Conservation (phyloP, 2,888 invertebrate genomes). For the Drosophila neonasuta region DNA sequence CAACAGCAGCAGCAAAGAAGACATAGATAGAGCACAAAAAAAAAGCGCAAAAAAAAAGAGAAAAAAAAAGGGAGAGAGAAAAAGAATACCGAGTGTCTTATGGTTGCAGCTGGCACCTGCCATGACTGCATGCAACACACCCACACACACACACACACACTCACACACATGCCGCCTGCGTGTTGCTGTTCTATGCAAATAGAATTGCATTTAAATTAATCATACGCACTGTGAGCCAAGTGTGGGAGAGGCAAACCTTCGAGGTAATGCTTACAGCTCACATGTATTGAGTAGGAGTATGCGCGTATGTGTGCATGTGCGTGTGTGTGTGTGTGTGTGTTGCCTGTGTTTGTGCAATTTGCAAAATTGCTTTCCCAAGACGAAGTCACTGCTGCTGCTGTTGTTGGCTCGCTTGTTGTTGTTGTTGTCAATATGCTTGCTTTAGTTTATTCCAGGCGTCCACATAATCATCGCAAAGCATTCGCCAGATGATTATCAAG, state of each 20-base stretch:
- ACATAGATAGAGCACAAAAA: not conserved
- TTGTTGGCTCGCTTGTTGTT: not conserved
- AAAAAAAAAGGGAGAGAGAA: not conserved
- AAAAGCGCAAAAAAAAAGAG: not conserved
- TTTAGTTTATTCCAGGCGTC: too few species aligned
- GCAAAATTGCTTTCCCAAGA: slow-evolving; percentile 64
- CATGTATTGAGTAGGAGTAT: slow-evolving; percentile 10
- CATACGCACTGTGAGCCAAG: slow-evolving; percentile 66
- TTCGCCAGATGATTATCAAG: slow-evolving; percentile 26
- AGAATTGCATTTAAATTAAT: slow-evolving; percentile 76
- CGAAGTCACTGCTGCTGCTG: slow-evolving; percentile 21
- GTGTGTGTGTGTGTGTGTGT: slow-evolving; percentile 6
- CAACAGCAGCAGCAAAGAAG: not conserved
- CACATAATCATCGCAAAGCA: slow-evolving; percentile 5
- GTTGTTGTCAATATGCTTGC: too few species aligned
- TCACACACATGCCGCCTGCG: slow-evolving; percentile 1
- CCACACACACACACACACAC: too few species aligned
- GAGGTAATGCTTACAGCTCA: slow-evolving; percentile 39
- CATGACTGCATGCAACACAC: slow-evolving; percentile 6
- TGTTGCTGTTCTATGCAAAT: slow-evolving; percentile 59
- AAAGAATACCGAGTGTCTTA: slow-evolving; percentile 8
- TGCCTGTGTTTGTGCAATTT: slow-evolving; percentile 60
- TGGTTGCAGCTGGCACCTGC: slow-evolving; percentile 20
- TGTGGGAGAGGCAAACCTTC: slow-evolving; percentile 12
- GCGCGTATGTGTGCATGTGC: not conserved